Conservation (phyloP, 1,140 invertebrate species). For the Aphidius gifuensis region DNA sequence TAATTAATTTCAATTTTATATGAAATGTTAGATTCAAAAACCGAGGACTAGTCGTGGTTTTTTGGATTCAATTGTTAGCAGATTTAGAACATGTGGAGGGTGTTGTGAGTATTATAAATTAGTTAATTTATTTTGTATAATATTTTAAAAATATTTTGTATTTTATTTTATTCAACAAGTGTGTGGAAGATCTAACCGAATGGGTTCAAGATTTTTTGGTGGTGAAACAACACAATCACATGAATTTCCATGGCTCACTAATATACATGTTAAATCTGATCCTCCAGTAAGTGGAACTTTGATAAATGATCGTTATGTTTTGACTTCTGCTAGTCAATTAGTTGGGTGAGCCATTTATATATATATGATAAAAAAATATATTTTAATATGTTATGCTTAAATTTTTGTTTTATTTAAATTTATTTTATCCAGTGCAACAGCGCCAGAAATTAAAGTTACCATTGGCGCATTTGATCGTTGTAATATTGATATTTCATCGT, state of each 20-base stretch:
- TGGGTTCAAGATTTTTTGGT: constrained; percentile 45
- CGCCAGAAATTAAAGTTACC: constrained; percentile 54
- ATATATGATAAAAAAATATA: neutral
- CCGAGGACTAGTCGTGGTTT: constrained; percentile 35
- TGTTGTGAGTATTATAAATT: constrained; percentile 40
- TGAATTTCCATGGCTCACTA: constrained; percentile 59
- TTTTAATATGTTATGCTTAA: neutral
- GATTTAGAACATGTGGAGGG: constrained; percentile 39
- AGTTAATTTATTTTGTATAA: constrained; percentile 17
- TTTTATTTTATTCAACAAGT: constrained; percentile 30
- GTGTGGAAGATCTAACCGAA: constrained; percentile 46
- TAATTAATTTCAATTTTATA: neutral
- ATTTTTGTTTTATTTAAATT: neutral
- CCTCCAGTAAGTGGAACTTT: constrained; percentile 49
- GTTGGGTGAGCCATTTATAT: constrained; percentile 46
- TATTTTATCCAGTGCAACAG: constrained; percentile 35
- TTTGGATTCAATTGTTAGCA: constrained; percentile 40
- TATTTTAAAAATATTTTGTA: constrained; percentile 16
- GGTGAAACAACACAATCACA: constrained; percentile 52
- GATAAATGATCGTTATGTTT: constrained; percentile 59
- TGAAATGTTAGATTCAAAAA: constrained; percentile 6
- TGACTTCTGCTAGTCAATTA: constrained; percentile 56
- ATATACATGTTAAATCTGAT: constrained; percentile 43
- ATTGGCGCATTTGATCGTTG: constrained; percentile 58
- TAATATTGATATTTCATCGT: constrained; percentile 49